Evolutionary conservation across 2,113 vertebrate genomes (phyloP).

Genomic region (Pterocles orientalis): DNA sequence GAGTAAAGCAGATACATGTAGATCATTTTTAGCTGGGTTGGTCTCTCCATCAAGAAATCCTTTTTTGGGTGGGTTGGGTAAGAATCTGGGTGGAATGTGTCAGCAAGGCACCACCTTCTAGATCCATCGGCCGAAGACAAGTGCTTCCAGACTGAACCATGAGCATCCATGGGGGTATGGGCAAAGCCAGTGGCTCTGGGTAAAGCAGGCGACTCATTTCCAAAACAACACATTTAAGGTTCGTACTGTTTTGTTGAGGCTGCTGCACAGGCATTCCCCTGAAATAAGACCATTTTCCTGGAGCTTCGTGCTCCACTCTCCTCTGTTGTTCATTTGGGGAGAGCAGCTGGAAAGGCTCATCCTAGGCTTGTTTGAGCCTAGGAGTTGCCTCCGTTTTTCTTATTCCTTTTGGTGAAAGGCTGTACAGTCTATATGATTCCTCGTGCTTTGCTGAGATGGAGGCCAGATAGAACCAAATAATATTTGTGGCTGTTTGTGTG

Average conservation of each 20-base stretch:
- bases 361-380: not conserved
- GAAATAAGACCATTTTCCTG: not conserved
- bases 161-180: not conserved
- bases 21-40: not conserved
- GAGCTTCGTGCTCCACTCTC: not conserved
- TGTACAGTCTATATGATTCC: not conserved
- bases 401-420: not conserved
- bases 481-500: conserved; percentile 48
- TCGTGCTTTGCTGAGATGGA: conserved; percentile 4
- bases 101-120: not conserved
- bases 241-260: not conserved
- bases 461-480: not conserved
- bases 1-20: not conserved
- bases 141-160: not conserved
- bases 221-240: not conserved
- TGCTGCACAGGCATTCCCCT: not conserved
- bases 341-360: not conserved
- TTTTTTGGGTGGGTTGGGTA: not conserved
- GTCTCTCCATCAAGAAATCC: not conserved
- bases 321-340: not conserved
- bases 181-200: not conserved
- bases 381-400: not conserved
- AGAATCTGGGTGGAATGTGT: not conserved
- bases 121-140: not conserved
- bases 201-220: not conserved